Conservation (phyloP, 2,888 invertebrate species). For the Orthonychiurus folsomi region DNA sequence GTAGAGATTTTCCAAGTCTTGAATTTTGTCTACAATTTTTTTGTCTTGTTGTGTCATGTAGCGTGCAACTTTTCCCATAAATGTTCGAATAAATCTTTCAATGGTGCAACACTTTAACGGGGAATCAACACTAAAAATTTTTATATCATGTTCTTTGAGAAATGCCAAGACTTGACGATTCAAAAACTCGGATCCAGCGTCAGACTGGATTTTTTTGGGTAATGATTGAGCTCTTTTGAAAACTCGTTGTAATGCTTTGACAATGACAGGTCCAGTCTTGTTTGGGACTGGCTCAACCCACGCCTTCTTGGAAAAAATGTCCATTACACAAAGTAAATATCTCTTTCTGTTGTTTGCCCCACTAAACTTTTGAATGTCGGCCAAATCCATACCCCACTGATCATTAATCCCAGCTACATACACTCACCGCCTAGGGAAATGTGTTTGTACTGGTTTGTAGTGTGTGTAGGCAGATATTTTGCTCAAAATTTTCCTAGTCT, state of each 20-base stretch:
- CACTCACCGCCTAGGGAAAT: too few relatives aligned
- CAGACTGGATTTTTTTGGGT: constrained; percentile 2
- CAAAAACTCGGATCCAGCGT: constrained; percentile 3
- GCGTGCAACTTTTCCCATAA: background rate
- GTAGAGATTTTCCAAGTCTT: constrained; percentile 6
- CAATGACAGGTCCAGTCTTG: constrained; percentile 2
- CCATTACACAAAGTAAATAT: too few relatives aligned
- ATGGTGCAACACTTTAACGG: background rate
- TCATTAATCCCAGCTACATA: too few relatives aligned
- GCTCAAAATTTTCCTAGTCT: too few relatives aligned
- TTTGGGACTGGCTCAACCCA: constrained; percentile 7
- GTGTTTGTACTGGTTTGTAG: too few relatives aligned
- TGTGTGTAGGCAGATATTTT: too few relatives aligned
- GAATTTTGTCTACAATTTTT: constrained; percentile 6
- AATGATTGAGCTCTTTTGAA: background rate
- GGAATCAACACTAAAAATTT: background rate
- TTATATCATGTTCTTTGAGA: background rate
- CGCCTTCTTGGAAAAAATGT: too few relatives aligned
- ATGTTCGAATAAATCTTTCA: constrained; percentile 4
- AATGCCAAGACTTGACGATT: background rate
- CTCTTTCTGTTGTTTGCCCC: too few relatives aligned
- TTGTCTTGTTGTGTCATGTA: constrained; percentile 10
- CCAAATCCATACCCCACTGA: constrained; percentile 1
- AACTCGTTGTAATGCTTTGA: constrained; percentile 3
- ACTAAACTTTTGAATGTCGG: too few relatives aligned